phyloP scores from a whole-genome alignment of 2,797 vertebrate genomes.

The Salmo trutta region DNA sequence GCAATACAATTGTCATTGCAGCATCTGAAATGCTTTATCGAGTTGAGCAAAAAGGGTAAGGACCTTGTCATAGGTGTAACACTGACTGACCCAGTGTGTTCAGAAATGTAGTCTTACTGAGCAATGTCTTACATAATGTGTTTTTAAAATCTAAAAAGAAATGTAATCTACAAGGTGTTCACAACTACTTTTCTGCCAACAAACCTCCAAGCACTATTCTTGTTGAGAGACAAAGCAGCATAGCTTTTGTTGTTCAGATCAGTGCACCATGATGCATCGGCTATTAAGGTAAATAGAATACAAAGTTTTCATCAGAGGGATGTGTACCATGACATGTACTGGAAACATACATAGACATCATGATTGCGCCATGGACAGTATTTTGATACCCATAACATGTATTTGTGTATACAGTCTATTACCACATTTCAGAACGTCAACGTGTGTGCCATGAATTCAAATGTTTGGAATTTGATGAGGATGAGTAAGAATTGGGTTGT shows the following conservation, averaged over 20 bases:
- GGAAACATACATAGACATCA: not conserved
- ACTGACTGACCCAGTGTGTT: constrained; percentile 10
- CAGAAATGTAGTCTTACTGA: constrained; percentile 5
- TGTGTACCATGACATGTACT: not conserved
- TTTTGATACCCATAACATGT: constrained; percentile 23
- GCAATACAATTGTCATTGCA: constrained; percentile 2
- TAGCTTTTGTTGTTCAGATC: constrained; percentile 9
- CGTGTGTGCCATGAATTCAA: constrained; percentile 28
- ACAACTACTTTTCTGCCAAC: constrained; percentile 3
- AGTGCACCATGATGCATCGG: constrained; percentile 32
- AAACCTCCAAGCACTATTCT: constrained; percentile 21
- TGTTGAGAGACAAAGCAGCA: not conserved
- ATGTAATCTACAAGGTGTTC: not conserved
- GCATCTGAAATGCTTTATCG: constrained; percentile 3
- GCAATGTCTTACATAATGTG: constrained; percentile 35
- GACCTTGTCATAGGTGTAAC: constrained; percentile 20
- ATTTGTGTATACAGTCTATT: not conserved
- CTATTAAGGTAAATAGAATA: constrained; percentile 9
- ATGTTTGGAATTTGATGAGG: not conserved
- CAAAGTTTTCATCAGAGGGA: constrained; percentile 11
- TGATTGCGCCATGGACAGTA: constrained; percentile 15
- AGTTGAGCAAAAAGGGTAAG: constrained; percentile 10
- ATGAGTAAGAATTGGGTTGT: constrained; percentile 9
- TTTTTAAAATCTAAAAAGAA: not conserved
- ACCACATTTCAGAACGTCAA: constrained; percentile 1